These are phyloP conservation scores for Micrasema longulum DNA, from an alignment of 1,140 invertebrate species.

Conservation along the genomic window DNA sequence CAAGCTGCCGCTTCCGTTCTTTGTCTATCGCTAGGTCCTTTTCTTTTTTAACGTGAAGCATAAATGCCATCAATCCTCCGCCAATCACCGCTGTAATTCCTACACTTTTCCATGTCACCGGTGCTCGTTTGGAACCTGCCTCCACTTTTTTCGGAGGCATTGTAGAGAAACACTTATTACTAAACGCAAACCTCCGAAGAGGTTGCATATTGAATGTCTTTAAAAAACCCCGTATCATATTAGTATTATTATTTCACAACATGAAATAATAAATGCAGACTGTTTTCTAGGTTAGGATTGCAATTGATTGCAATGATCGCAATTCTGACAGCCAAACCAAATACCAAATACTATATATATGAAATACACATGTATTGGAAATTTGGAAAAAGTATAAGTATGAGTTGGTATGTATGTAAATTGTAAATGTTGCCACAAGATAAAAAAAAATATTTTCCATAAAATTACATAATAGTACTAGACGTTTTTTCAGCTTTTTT, in stretches of 20 bases:
- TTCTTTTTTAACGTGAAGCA: conserved; percentile 82
- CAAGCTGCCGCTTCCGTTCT: conserved; percentile 84
- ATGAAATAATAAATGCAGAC: conserved; percentile 22
- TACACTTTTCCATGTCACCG: conserved; percentile 84
- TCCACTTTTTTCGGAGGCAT: conserved; percentile 13
- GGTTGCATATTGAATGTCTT: conserved; percentile 2
- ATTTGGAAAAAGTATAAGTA: no score
- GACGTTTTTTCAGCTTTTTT: no score
- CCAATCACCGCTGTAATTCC: conserved; percentile 74
- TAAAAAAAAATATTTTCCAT: no score
- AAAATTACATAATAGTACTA: no score
- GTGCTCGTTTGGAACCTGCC: conserved; percentile 64
- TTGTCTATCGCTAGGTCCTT: conserved; percentile 78
- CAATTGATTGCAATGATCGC: no score
- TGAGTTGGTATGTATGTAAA: no score
- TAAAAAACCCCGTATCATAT: conserved; percentile 12
- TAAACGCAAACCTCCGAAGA: conserved; percentile 4
- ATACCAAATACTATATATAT: no score
- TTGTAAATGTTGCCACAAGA: no score
- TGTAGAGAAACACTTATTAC: neutral
- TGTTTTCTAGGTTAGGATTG: conserved; percentile 11
- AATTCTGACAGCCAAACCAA: no score
- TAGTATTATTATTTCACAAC: conserved; percentile 15
- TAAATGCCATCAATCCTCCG: conserved; percentile 74
- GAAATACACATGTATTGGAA: no score